phyloP scores from a whole-genome alignment of 2,888 invertebrate genomes.

The Lomographa bimaculata region DNA sequence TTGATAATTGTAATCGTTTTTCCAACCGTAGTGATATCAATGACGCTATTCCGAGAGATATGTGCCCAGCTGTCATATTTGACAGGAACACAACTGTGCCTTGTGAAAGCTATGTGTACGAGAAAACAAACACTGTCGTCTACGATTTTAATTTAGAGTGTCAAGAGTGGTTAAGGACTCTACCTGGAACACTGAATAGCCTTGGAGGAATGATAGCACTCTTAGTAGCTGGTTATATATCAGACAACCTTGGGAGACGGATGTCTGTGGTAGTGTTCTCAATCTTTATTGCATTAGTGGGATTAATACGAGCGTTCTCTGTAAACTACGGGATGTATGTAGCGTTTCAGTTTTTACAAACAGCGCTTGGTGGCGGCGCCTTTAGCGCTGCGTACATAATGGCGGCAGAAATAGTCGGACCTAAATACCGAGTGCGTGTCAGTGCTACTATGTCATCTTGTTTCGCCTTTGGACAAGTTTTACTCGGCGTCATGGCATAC shows the following conservation, averaged over 20 bases:
- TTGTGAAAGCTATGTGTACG: slow-evolving; percentile 65
- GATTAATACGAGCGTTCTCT: slow-evolving; percentile 67
- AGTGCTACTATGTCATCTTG: slow-evolving; percentile 87
- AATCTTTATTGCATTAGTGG: slow-evolving; percentile 65
- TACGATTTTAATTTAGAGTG: slow-evolving; percentile 73
- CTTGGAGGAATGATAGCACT: slow-evolving; percentile 88
- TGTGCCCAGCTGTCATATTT: slow-evolving; percentile 58
- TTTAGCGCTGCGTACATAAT: slow-evolving; percentile 75
- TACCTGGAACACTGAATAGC: slow-evolving; percentile 90
- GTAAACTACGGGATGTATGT: slow-evolving; percentile 71
- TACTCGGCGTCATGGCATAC: slow-evolving; percentile 87
- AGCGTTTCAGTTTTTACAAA: slow-evolving; percentile 64
- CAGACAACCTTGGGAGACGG: slow-evolving; percentile 83
- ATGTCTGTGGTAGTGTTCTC: slow-evolving; percentile 67
- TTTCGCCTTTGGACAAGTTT: slow-evolving; percentile 88
- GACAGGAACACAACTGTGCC: slow-evolving; percentile 50
- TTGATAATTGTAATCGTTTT: slow-evolving; percentile 64
- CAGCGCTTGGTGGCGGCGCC: slow-evolving; percentile 69
- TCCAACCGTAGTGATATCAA: slow-evolving; percentile 41
- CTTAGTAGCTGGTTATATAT: slow-evolving; percentile 86
- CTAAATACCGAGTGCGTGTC: slow-evolving; percentile 87
- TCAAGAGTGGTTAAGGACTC: slow-evolving; percentile 87
- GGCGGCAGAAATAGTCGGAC: slow-evolving; percentile 91
- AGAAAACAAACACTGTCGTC: slow-evolving; percentile 64
- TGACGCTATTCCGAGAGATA: slow-evolving; percentile 30